phyloP scores from a whole-genome alignment of 1,140 invertebrate genomes.

The Drosophila pseudoananassae region DNA sequence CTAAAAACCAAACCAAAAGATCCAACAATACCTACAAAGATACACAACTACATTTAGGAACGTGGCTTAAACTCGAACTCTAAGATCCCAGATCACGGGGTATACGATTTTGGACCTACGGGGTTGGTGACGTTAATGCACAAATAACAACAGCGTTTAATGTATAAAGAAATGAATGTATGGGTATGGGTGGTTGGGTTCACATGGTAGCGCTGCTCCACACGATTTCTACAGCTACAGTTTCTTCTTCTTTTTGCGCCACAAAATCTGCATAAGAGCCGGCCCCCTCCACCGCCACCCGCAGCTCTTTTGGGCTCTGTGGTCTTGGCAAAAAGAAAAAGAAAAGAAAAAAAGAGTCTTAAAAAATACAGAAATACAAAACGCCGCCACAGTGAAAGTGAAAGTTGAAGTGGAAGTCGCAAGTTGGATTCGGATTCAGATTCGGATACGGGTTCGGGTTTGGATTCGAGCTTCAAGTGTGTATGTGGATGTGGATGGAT shows the following conservation, averaged over 20 bases:
- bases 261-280: conserved; percentile 74
- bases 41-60: conserved; percentile 63
- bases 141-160: conserved; percentile 70
- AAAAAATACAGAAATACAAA: conserved; percentile 48
- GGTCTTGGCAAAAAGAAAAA: conserved; percentile 75
- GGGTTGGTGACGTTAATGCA: conserved; percentile 58
- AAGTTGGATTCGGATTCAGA: conserved; percentile 14
- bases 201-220: conserved; percentile 17
- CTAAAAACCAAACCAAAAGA: conserved; percentile 44
- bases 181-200: conserved; percentile 17
- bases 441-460: conserved; percentile 9
- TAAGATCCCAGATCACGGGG: conserved; percentile 10
- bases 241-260: conserved; percentile 72
- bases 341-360: conserved; percentile 43
- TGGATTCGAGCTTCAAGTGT: conserved; percentile 4
- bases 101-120: background rate
- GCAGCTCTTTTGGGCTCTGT: conserved; percentile 25
- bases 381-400: conserved; percentile 68
- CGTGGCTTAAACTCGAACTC: conserved; percentile 42
- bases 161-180: conserved; percentile 26
- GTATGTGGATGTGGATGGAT: conserved; percentile 13
- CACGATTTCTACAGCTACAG: conserved; percentile 37
- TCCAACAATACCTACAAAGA: conserved; percentile 27
- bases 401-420: conserved; percentile 65
- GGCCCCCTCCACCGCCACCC: conserved; percentile 26